phyloP scores from a whole-genome alignment of 2,888 invertebrate genomes.

The Dynastes hyllus region DNA sequence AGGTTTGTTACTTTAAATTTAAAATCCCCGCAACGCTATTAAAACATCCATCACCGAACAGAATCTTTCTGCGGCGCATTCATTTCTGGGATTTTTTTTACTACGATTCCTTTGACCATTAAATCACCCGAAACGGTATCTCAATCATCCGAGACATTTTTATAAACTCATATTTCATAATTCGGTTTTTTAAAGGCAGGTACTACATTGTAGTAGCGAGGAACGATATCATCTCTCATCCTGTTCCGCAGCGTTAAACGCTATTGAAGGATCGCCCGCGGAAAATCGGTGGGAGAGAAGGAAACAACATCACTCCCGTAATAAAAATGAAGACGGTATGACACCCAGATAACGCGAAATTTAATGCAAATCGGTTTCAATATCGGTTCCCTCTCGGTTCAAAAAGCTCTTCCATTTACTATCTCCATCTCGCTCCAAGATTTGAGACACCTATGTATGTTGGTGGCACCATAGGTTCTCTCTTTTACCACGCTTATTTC shows the following conservation, averaged over 20 bases:
- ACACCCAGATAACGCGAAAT: slow-evolving; percentile 42
- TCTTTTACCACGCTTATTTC: background rate
- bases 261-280: background rate
- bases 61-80: background rate
- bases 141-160: slow-evolving; percentile 32
- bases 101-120: background rate
- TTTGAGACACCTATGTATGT: too few relatives aligned
- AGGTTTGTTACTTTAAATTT: too few relatives aligned
- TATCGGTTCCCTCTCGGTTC: slow-evolving; percentile 30
- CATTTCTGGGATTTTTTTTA: background rate
- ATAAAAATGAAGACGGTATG: slow-evolving; percentile 45
- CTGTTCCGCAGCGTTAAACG: background rate
- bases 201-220: background rate
- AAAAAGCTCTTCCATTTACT: slow-evolving; percentile 10
- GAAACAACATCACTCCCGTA: slow-evolving; percentile 7
- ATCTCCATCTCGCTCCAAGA: too few relatives aligned
- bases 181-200: slow-evolving; percentile 34
- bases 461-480: background rate
- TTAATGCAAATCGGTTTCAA: slow-evolving; percentile 44
- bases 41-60: background rate
- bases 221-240: slow-evolving; percentile 3
- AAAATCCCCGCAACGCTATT: background rate
- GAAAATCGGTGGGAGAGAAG: background rate
- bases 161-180: slow-evolving; percentile 42
- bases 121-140: slow-evolving; percentile 12